Percentiles rank a stretch among this genome's conserved stretches.
Evolutionary conservation across 2,797 vertebrate species (phyloP).

Genomic region (Acrossocheilus fasciatus): DNA sequence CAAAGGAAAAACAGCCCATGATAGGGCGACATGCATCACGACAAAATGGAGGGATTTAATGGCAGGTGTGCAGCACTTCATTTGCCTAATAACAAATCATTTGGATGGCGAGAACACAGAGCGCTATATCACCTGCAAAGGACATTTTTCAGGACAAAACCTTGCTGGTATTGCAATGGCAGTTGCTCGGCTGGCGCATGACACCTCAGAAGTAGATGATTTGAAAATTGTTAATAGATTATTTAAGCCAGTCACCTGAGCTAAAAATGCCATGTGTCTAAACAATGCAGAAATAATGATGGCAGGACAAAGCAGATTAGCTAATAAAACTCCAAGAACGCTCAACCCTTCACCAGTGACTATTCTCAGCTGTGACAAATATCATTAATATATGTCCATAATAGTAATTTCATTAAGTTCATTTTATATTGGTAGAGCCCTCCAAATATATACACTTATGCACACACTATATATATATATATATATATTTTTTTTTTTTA

Average conservation of each 20-base stretch:
- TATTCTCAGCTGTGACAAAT: not conserved
- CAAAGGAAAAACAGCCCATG: conserved; percentile 70
- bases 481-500: no score
- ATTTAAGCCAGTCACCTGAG: not conserved
- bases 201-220: not conserved
- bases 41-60: conserved; percentile 82
- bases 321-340: not conserved
- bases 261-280: not conserved
- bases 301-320: not conserved
- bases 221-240: not conserved
- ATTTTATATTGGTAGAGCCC: not conserved
- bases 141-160: conserved; percentile 72
- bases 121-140: conserved; percentile 72
- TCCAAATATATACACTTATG: not conserved
- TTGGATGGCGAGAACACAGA: conserved; percentile 73
- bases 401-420: not conserved
- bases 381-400: not conserved
- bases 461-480: not conserved
- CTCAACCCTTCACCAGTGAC: not conserved
- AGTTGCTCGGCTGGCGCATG: not conserved
- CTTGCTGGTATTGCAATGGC: not conserved
- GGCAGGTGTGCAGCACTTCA: conserved; percentile 78
- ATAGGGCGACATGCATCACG: conserved; percentile 78
- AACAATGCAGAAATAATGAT: not conserved
- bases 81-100: conserved; percentile 84